phyloP scores from a whole-genome alignment of 2,888 invertebrate species.

The Phyllotreta cruciferae region DNA sequence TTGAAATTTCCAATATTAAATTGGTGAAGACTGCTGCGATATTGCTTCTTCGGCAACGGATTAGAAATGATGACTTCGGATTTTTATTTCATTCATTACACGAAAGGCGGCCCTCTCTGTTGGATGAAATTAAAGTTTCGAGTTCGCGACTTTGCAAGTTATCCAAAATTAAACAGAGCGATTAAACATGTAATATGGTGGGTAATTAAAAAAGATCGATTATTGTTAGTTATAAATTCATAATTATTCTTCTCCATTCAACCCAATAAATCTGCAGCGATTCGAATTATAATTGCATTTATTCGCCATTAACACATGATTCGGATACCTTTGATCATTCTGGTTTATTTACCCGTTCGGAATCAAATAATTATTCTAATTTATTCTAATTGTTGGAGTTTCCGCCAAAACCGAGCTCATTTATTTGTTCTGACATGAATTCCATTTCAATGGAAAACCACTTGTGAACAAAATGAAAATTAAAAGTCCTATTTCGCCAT shows the following conservation, averaged over 20 bases:
- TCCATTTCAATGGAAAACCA: constrained; percentile 26
- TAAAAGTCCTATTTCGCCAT: constrained; percentile 17
- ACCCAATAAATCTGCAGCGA: no score
- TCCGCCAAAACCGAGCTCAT: background rate
- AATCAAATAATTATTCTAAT: constrained; percentile 15
- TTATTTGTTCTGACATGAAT: constrained; percentile 21
- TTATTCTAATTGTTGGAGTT: constrained; percentile 19
- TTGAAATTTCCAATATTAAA: constrained; percentile 52
- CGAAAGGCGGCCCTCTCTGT: background rate
- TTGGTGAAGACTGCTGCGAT: constrained; percentile 30
- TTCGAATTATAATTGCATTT: no score
- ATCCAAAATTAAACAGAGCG: no score
- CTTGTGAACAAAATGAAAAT: constrained; percentile 24
- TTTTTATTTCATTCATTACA: constrained; percentile 13
- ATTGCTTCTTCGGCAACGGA: constrained; percentile 15
- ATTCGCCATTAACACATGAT: no score
- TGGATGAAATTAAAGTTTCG: background rate
- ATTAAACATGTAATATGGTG: no score
- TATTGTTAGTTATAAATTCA: no score
- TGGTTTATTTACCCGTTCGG: background rate
- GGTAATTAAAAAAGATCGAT: no score
- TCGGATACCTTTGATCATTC: no score
- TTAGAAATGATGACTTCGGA: constrained; percentile 7
- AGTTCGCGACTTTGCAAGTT: background rate
- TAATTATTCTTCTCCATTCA: no score